These are phyloP conservation scores for Nixonia krombeini DNA, from an alignment of 1,140 invertebrate genomes.

Conservation along the genomic window DNA sequence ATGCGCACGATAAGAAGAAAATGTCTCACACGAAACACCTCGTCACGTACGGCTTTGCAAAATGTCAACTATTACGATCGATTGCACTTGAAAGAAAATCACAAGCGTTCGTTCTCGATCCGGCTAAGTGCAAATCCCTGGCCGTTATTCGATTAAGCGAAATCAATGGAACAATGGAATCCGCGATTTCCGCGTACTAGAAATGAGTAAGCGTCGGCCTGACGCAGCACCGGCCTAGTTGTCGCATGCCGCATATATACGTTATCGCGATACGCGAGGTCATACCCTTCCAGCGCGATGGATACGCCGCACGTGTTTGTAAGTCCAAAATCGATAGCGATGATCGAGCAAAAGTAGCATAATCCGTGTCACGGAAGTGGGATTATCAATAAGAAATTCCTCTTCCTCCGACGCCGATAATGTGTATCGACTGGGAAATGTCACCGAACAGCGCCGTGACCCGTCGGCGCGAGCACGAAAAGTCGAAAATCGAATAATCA, in stretches of 20 bases:
- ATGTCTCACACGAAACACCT: no score
- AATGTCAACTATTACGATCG: no score
- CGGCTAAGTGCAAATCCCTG: background rate
- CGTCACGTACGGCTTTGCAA: no score
- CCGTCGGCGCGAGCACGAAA: no score
- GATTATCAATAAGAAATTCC: conserved; percentile 47
- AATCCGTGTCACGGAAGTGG: conserved; percentile 51
- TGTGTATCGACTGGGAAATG: conserved; percentile 11
- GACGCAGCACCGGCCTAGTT: conserved; percentile 49
- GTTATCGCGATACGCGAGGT: conserved; percentile 46
- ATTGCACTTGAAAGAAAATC: no score
- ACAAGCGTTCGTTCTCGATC: no score
- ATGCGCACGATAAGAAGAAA: no score
- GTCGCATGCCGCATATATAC: conserved; percentile 45
- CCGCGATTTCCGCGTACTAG: conserved; percentile 17
- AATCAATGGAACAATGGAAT: conserved; percentile 19
- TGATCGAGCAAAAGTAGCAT: conserved; percentile 42
- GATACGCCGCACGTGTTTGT: conserved; percentile 40
- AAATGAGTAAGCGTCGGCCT: conserved; percentile 27
- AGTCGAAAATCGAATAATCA: no score
- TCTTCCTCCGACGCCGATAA: conserved; percentile 23
- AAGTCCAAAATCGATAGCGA: conserved; percentile 45
- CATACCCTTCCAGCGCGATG: conserved; percentile 46
- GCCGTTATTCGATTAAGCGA: no score
- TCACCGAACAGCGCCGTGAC: no score